These are phyloP conservation scores for Ophion ellenae DNA, from an alignment of 2,888 invertebrate species.

Conservation along the genomic window DNA sequence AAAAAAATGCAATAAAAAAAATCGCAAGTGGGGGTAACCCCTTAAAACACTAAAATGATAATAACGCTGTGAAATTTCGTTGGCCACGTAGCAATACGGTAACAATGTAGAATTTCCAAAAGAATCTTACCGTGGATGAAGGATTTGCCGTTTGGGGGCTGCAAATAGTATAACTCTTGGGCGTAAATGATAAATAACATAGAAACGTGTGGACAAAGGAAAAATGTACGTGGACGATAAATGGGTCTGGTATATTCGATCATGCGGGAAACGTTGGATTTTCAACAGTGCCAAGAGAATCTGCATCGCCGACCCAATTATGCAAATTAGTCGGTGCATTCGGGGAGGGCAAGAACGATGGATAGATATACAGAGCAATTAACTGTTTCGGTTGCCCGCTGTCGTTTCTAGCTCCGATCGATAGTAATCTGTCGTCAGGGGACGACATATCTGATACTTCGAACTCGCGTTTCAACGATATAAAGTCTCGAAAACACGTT, in stretches of 20 bases:
- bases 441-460: constrained; percentile 51
- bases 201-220: constrained; percentile 18
- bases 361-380: constrained; percentile 6
- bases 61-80: too few relatives aligned
- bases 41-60: too few relatives aligned
- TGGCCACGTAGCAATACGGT: too few relatives aligned
- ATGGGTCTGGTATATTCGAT: constrained; percentile 28
- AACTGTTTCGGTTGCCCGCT: constrained; percentile 55
- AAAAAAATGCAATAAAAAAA: too few relatives aligned
- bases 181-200: constrained; percentile 5
- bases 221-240: constrained; percentile 40
- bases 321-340: constrained; percentile 69
- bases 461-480: constrained; percentile 21
- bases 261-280: constrained; percentile 30
- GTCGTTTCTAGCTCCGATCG: constrained; percentile 66
- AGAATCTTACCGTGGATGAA: too few relatives aligned
- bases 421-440: constrained; percentile 67
- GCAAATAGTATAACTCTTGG: neutral
- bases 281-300: constrained; percentile 36
- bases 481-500: constrained; percentile 37
- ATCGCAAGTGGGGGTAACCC: too few relatives aligned
- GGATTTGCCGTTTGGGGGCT: too few relatives aligned
- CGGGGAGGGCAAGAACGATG: constrained; percentile 12
- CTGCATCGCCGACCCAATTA: constrained; percentile 70
- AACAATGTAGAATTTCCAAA: too few relatives aligned